Conservation (phyloP, 2,113 vertebrate genomes). For the Phylloscopus trochilus region DNA sequence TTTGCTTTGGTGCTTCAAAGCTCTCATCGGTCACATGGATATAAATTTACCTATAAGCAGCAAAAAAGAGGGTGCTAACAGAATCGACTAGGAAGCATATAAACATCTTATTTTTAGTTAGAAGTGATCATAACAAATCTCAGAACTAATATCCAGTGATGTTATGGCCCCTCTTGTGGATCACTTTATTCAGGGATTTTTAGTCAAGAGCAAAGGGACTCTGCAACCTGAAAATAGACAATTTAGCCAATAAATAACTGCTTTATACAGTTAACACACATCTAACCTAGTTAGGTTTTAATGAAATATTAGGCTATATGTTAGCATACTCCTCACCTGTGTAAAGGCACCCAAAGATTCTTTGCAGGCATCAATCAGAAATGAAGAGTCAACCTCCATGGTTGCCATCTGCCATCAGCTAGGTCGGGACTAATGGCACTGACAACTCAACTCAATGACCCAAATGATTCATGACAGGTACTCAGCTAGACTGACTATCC, state of each 20-base stretch:
- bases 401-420: background rate
- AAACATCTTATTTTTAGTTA: background rate
- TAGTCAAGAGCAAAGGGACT: background rate
- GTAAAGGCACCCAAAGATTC: background rate
- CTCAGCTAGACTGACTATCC: background rate
- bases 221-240: background rate
- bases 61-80: background rate
- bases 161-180: background rate
- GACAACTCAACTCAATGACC: background rate
- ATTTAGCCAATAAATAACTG: background rate
- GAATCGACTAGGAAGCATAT: background rate
- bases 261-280: background rate
- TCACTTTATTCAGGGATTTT: background rate
- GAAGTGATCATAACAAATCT: background rate
- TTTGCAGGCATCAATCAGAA: background rate
- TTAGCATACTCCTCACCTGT: background rate
- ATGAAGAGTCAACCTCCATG: background rate
- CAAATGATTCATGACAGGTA: background rate
- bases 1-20: background rate
- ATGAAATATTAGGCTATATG: background rate
- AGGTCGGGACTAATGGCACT: background rate
- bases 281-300: background rate
- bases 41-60: background rate
- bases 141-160: background rate
- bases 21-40: background rate